Evolutionary conservation across 2,888 invertebrate genomes (phyloP).

Genomic region (Cylindroiulus punctatus): DNA sequence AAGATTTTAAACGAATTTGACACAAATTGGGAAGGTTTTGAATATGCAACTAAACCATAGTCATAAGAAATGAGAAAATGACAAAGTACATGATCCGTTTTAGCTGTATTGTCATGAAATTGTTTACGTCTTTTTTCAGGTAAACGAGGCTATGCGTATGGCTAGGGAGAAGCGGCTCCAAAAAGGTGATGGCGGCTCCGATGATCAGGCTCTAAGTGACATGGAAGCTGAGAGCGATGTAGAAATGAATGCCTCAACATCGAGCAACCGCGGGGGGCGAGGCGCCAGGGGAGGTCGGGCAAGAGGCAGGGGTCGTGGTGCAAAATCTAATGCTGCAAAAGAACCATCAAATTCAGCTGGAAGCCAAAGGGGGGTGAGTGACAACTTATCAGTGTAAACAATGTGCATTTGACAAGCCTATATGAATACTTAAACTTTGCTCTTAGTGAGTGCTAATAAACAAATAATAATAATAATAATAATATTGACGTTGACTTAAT

Average conservation of each 20-base stretch:
- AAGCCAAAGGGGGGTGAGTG: neutral
- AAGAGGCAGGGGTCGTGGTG: neutral
- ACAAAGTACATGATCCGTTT: no score
- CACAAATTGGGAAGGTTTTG: no score
- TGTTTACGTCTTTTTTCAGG: no score
- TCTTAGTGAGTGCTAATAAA: no score
- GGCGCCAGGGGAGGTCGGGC: neutral
- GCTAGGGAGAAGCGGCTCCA: neutral
- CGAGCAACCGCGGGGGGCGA: neutral
- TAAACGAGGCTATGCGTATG: neutral
- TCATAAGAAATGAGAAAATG: no score
- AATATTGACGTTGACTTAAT: no score
- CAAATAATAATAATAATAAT: no score
- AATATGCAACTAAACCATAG: no score
- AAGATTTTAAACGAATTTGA: no score
- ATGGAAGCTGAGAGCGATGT: neutral
- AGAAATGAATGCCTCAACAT: neutral
- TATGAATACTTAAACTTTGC: no score
- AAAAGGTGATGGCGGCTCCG: neutral
- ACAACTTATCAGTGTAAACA: neutral
- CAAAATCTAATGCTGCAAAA: neutral
- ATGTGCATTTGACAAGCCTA: no score
- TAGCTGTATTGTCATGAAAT: no score
- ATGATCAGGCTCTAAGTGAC: neutral
- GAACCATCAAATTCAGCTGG: neutral